These are phyloP conservation scores for Branchellion lobata DNA, from an alignment of 2,888 invertebrate genomes.

Conservation along the genomic window DNA sequence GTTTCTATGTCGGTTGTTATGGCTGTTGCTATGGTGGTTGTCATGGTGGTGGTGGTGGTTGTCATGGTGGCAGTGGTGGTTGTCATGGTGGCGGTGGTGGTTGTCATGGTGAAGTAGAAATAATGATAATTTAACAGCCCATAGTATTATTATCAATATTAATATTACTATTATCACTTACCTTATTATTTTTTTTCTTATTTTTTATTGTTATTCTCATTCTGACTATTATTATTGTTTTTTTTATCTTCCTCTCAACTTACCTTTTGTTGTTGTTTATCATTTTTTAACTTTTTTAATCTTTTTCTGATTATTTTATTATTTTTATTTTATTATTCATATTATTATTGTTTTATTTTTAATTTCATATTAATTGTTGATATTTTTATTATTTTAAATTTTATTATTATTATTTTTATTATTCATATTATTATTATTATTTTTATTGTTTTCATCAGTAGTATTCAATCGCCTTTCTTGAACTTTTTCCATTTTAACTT, in stretches of 20 bases:
- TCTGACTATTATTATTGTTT: slow-evolving; percentile 17
- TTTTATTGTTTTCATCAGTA: neutral
- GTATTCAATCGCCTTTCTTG: neutral
- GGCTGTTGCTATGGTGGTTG: neutral
- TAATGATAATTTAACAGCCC: neutral
- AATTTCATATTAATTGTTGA: neutral
- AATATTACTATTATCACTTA: neutral
- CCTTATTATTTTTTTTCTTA: neutral
- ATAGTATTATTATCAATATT: neutral
- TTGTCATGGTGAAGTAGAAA: too few relatives aligned
- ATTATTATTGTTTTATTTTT: slow-evolving; percentile 14
- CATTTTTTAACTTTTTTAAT: neutral
- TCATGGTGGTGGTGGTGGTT: too few relatives aligned
- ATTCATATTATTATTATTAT: slow-evolving; percentile 24
- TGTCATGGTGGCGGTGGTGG: too few relatives aligned
- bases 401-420: neutral
- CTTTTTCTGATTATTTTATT: neutral
- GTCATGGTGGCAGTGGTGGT: too few relatives aligned
- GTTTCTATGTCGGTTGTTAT: neutral
- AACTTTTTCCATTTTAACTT: neutral
- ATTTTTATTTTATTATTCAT: neutral
- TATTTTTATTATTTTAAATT: neutral
- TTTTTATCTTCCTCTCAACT: neutral
- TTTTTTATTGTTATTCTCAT: too few relatives aligned
- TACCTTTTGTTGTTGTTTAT: neutral